phyloP scores from a whole-genome alignment of 2,888 invertebrate genomes.

The Drosophila ustulata region DNA sequence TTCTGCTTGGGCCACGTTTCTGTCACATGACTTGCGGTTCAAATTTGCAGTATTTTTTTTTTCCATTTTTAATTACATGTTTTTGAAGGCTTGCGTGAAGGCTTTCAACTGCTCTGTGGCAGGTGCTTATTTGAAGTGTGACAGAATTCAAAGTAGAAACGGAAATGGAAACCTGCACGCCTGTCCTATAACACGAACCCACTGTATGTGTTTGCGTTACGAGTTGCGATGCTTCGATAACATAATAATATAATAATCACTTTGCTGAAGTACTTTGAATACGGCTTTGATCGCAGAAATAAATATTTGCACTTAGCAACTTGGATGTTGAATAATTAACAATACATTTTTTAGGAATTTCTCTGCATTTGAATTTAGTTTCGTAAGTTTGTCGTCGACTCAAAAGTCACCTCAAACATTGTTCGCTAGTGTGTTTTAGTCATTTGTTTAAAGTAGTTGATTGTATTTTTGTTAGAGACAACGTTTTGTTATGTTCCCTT shows the following conservation, averaged over 20 bases:
- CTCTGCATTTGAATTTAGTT: neutral
- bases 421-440: neutral
- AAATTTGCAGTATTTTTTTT: slow-evolving; percentile 32
- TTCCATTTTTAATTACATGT: slow-evolving; percentile 62
- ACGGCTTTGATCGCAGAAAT: slow-evolving; percentile 3
- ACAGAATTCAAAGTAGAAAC: slow-evolving; percentile 76
- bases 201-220: slow-evolving; percentile 19
- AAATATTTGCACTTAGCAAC: slow-evolving; percentile 4
- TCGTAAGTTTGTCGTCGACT: neutral
- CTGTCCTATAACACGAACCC: slow-evolving; percentile 64
- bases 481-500: neutral
- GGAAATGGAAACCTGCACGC: slow-evolving; percentile 74
- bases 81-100: slow-evolving; percentile 61
- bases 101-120: slow-evolving; percentile 45
- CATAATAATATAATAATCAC: slow-evolving; percentile 43
- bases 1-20: slow-evolving; percentile 67
- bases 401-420: neutral
- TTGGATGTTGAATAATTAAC: too few relatives aligned
- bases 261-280: slow-evolving; percentile 9
- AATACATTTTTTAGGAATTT: too few relatives aligned
- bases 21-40: slow-evolving; percentile 74
- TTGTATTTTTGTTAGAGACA: neutral
- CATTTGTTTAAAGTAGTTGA: neutral
- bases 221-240: slow-evolving; percentile 26
- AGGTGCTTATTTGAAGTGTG: slow-evolving; percentile 73